Base-by-base conservation (phyloP, 2,888 invertebrate genomes). In the Pimpla rufipes region DNA sequence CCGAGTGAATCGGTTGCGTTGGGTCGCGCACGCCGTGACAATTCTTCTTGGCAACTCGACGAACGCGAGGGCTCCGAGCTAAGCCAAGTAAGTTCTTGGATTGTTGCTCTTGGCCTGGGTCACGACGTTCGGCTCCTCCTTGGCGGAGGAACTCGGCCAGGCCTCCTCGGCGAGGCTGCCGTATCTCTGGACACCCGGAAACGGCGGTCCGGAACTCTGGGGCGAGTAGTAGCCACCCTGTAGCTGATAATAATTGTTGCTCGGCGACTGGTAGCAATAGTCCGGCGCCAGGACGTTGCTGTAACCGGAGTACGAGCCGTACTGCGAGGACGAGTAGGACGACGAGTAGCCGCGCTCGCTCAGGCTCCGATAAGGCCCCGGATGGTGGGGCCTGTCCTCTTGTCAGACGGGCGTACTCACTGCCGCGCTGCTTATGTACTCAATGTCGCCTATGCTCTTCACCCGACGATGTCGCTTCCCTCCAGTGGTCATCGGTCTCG, bases 361-460 rank as follows among this genome's bases (percentile, higher is more conserved):
- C n/a, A 93, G 84, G 77, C 93, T 93, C 71, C 93, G 90, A 79
- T 93, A 92, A 85, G 93, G 93, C 91, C 93, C 93, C 91, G 89
- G 76, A 84, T 91, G 88, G 35, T 91, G 92, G 93, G 93, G 90
- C 93, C 93, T 89, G 84, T 89, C 90, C 90, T 93, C 93, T 84
- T 93, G 93, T 93, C 93, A 93, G 87, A 93, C 93, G 35, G 93
- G 91, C 29, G 93, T 93, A 86, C 92, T 92, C 1, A 93, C 93
- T 7, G 91, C 91, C 6, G 89, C 90, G 79, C 87, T 92, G 29
- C 90, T 91, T 89, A 93, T 91, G 85, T 93, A 93, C 59, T 96
- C 96, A 89, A 96, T 96, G 92, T 97, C 96, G 2, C 96, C 96
- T 87, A 96, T 96, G 89, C 96, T 96, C 89, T 96, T 96, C 45